phyloP scores from a whole-genome alignment of 1,140 invertebrate genomes.

The Cherax destructor region DNA sequence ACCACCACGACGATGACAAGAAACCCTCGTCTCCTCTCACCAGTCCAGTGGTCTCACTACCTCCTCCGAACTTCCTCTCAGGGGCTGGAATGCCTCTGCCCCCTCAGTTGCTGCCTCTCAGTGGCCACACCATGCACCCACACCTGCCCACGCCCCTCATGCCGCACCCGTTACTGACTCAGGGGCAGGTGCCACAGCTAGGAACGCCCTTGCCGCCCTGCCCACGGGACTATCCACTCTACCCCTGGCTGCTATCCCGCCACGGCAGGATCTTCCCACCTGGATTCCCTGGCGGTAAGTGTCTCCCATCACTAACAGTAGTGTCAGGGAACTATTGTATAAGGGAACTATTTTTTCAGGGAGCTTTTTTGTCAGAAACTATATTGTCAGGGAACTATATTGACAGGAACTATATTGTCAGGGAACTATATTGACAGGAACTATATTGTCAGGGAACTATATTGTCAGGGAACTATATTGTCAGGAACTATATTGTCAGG shows the following conservation, averaged over 20 bases:
- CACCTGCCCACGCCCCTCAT: slow-evolving; percentile 51
- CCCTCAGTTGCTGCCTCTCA: slow-evolving; percentile 45
- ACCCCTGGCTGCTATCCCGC: slow-evolving; percentile 92
- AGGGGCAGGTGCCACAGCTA: slow-evolving; percentile 49
- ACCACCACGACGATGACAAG: slow-evolving; percentile 55
- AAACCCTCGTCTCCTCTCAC: slow-evolving; percentile 44
- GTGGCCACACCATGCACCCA: slow-evolving; percentile 34
- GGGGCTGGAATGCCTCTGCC: slow-evolving; percentile 37
- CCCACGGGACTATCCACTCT: slow-evolving; percentile 79
- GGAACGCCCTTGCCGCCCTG: slow-evolving; percentile 67
- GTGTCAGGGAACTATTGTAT: too few species aligned
- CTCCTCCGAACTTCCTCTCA: slow-evolving; percentile 37
- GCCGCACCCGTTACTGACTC: slow-evolving; percentile 48
- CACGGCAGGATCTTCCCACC: slow-evolving; percentile 88
- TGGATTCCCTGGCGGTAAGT: slow-evolving; percentile 67
- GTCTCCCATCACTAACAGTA: too few species aligned
- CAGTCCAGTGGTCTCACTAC: slow-evolving; percentile 21
- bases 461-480: too few species aligned
- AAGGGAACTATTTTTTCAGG: too few species aligned
- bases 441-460: too few species aligned
- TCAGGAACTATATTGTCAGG: too few species aligned
- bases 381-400: too few species aligned
- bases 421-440: too few species aligned
- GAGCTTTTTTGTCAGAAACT: too few species aligned
- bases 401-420: too few species aligned